Evolutionary conservation across 2,113 vertebrate species (phyloP), one percentile per base, ranked within the genome.

Genomic region (Murina feae): DNA sequence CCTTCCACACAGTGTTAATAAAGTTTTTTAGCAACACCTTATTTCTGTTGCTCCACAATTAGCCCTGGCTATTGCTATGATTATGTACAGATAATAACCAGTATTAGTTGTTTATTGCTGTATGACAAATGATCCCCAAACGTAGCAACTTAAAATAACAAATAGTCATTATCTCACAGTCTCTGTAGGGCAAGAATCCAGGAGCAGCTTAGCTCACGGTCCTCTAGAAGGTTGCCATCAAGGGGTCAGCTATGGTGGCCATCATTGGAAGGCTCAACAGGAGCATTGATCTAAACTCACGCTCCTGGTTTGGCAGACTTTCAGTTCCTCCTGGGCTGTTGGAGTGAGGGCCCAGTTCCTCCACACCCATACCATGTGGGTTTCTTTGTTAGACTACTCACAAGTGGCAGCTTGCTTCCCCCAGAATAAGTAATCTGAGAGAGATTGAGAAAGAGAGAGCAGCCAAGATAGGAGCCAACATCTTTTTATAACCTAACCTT

Each of bases 281-380:
- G 32, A 51, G 44, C 25, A 1, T 12, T 49, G 20, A n/a, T 18
- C 39, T 25, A 37, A 16, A 68, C 21, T 39, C 25, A 5, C 18
- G 30, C 9, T 1, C 17, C 13, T 14, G 6, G 30, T 21, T 42
- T 60, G 28, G 37, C 37, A 12, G n/a, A 49, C 55, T 53, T 23
- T 30, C 12, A 18, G 23, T 6, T 60, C 28, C n/a, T 35, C 60
- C 0, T 0, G 4, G 2, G 28, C 65, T 4, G 16, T 0, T 20
- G 51, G 35, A 28, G 8, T 12, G 51, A n/a, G 39, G 13, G 21
- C 49, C 47, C 18, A 1, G 58, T 4, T 32, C 18, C 35, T 65
- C 51, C 9, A 16, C 13, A 2, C 32, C 32, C 63, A 66, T 0
- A 20, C 30, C 37, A 13, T 28, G 2, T 0, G 23, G 23, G 12